Conservation (phyloP, 53 echinoderm and acorn worm genomes). For the Henricia sp. region DNA sequence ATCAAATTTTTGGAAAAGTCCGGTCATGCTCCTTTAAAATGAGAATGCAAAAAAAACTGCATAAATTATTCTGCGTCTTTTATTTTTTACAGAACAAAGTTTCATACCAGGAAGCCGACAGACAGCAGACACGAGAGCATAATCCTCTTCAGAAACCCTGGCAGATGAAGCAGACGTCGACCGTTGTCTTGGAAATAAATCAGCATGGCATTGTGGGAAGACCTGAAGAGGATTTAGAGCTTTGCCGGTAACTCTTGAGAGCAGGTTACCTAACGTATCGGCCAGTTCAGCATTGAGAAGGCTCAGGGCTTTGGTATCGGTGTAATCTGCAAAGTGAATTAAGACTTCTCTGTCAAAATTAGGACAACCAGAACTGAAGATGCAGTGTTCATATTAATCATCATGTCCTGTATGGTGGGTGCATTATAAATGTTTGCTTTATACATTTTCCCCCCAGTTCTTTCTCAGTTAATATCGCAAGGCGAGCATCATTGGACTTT, state of each 20-base stretch:
- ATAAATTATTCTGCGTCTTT: too few relatives aligned
- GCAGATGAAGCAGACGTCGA: conserved; percentile 7
- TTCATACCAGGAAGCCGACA: conserved; percentile 68
- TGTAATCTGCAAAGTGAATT: conserved; percentile 63
- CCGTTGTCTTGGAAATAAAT: conserved; percentile 72
- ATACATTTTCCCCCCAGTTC: too few relatives aligned
- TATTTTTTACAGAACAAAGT: not conserved
- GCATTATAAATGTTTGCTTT: too few relatives aligned
- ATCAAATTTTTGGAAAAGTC: too few relatives aligned
- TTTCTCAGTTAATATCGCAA: too few relatives aligned
- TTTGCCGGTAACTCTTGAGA: conserved; percentile 83
- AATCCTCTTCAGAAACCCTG: conserved; percentile 59
- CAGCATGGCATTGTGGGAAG: conserved; percentile 79
- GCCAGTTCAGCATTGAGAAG: conserved; percentile 87
- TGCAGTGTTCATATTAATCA: too few relatives aligned
- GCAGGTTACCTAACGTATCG: conserved; percentile 87
- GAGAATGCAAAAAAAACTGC: too few relatives aligned
- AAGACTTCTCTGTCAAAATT: too few relatives aligned
- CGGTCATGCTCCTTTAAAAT: too few relatives aligned
- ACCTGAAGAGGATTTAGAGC: conserved; percentile 80
- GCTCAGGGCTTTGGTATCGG: conserved; percentile 74
- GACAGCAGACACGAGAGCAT: conserved; percentile 65
- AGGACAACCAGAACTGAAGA: too few relatives aligned
- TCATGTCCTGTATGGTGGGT: too few relatives aligned
- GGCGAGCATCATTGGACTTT: too few relatives aligned